A percentile compares a stretch with the other conserved stretches of the same genome.
Conservation (phyloP, 2,797 vertebrate species). For the Tapirus indicus region DNA sequence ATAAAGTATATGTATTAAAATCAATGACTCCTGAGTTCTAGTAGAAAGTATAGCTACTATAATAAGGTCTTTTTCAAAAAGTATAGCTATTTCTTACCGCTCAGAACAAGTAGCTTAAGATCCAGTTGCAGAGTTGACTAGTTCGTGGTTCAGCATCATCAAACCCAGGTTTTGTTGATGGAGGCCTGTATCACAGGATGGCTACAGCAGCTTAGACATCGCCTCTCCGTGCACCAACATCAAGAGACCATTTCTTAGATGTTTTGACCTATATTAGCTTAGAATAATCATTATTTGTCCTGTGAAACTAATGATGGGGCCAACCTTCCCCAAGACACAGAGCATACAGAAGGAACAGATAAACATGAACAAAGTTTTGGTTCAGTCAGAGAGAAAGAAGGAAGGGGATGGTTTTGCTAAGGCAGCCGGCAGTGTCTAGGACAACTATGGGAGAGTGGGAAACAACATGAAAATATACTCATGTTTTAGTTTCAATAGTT, state of each 20-base stretch:
- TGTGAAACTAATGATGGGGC: background rate
- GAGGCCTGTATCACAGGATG: background rate
- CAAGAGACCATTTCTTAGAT: background rate
- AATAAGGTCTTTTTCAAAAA: background rate
- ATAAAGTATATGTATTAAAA: background rate
- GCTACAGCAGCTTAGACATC: background rate
- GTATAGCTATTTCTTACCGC: background rate
- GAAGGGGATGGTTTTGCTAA: accelerated
- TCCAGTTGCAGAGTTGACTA: background rate
- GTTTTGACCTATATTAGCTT: background rate
- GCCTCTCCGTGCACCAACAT: accelerated
- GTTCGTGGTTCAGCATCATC: background rate
- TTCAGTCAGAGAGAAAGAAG: background rate
- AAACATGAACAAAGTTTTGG: background rate
- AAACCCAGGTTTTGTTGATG: background rate
- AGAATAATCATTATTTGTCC: background rate
- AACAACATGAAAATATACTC: background rate
- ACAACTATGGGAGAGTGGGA: accelerated
- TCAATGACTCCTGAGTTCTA: background rate
- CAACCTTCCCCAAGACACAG: background rate
- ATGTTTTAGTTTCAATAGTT: background rate
- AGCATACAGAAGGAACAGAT: background rate
- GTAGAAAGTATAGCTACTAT: background rate
- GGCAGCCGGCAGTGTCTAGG: too few relatives aligned
- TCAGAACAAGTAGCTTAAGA: background rate